Conservation (phyloP, 2,888 invertebrate genomes). For the Cheilosia vernalis region DNA sequence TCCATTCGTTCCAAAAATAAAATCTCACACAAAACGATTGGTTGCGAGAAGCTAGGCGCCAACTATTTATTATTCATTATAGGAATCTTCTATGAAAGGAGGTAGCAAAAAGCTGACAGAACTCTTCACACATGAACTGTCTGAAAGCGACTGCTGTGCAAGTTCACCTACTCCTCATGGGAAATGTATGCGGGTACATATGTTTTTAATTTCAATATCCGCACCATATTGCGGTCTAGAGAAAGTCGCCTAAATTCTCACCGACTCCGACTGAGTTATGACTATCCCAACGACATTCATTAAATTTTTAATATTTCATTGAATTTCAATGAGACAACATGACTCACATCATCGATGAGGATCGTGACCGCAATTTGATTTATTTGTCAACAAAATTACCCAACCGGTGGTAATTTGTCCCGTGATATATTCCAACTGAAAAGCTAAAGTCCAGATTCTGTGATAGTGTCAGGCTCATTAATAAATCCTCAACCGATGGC, state of each 20-base stretch:
- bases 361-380: slow-evolving; percentile 63
- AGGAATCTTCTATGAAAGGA: too few relatives aligned
- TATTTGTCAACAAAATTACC: slow-evolving; percentile 56
- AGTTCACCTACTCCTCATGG: too few relatives aligned
- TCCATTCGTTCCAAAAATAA: too few relatives aligned
- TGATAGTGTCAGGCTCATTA: slow-evolving; percentile 65
- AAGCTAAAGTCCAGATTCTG: slow-evolving; percentile 19
- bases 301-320: slow-evolving; percentile 5
- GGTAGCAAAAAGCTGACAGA: too few relatives aligned
- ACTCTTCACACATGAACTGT: too few relatives aligned
- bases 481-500: slow-evolving; percentile 44
- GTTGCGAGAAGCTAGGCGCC: too few relatives aligned
- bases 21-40: too few relatives aligned
- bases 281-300: not conserved
- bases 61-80: too few relatives aligned
- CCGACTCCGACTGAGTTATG: not conserved
- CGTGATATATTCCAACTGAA: slow-evolving; percentile 36
- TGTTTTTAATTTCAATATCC: too few relatives aligned
- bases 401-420: slow-evolving; percentile 63
- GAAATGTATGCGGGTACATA: too few relatives aligned
- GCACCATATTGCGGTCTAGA: too few relatives aligned
- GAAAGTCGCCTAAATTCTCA: not conserved
- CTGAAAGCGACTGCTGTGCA: too few relatives aligned
- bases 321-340: slow-evolving; percentile 23
- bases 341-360: slow-evolving; percentile 47